Evolutionary conservation across 2,797 vertebrate species (phyloP), one percentile per base, ranked within the genome.

Genomic region (Enteromius treurensis): DNA sequence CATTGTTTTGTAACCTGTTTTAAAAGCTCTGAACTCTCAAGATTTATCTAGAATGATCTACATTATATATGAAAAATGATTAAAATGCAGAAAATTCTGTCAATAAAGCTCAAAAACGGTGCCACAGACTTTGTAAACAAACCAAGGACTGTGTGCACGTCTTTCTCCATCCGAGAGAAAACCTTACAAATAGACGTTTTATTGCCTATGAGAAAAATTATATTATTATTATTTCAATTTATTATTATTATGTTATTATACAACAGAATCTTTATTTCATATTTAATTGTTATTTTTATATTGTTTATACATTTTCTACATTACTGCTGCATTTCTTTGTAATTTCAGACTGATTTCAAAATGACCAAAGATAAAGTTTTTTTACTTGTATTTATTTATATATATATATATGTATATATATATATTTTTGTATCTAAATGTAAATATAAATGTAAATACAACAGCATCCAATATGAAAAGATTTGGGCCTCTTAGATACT

Each of bases 81-180:
- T 45, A 7, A 47, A 78, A n/a, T 8, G 4, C 2, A 19, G 62
- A 51, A 62, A 47, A 79, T 9, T 15, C 3, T 17, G 37, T 62
- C 14, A 40, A 29, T 13, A 42, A 67, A 14, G 17, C 1, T 62
- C 53, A 76, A 23, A 45, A 68, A 81, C 3, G 4, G 14, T 58
- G 37, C 13, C 26, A 19, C 34, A 51, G 26, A 55, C 37, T 32
- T 69, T 68, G 1, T 79, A 14, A 75, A 79, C 81, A 3, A 95
- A 96, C 96, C 96, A 84, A 96, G 90, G 47, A 99, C 93, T 55
- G 95, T 95, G 67, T 97, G 93, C 98, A 99, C 97, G 93, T 99
- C 98, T 91, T 97, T 99, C 94, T 99, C 98, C 97, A 99, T 99
- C 91, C 98, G 92, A 4, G 89, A 89, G 87, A 99, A 99, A 86